Evolutionary conservation across 2,113 vertebrate species (phyloP).

Genomic region (Fukomys damarensis): DNA sequence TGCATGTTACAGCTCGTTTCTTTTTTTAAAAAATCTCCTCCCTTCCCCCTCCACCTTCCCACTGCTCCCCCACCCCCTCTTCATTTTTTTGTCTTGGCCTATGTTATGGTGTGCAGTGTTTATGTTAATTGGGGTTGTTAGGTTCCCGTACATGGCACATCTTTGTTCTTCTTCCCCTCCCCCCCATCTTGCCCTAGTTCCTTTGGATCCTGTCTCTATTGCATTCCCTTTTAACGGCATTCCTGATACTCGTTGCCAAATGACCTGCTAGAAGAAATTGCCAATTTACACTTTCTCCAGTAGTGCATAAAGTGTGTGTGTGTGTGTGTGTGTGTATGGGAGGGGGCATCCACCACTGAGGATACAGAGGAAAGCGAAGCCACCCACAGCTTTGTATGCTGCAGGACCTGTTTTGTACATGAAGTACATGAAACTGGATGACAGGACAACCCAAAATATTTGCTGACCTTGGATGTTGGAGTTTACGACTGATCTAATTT

Average conservation of each 20-base stretch:
- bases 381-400: not conserved
- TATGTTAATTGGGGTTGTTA: not conserved
- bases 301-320: not conserved
- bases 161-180: not conserved
- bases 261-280: not conserved
- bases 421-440: not conserved
- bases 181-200: not conserved
- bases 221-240: not conserved
- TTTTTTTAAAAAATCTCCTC: not conserved
- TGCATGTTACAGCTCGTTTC: not conserved
- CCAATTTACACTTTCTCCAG: not conserved
- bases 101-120: not conserved
- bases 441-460: not conserved
- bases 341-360: not conserved
- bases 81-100: not conserved
- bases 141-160: not conserved
- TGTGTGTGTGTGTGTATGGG: too few species aligned
- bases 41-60: not conserved
- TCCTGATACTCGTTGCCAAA: not conserved
- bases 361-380: too few species aligned
- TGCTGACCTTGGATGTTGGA: not conserved
- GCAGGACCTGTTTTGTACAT: not conserved
- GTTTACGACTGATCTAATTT: not conserved
- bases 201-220: not conserved
- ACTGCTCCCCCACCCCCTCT: not conserved